Evolutionary conservation across 2,113 vertebrate species (phyloP).

Genomic region (Scolopax mira): DNA sequence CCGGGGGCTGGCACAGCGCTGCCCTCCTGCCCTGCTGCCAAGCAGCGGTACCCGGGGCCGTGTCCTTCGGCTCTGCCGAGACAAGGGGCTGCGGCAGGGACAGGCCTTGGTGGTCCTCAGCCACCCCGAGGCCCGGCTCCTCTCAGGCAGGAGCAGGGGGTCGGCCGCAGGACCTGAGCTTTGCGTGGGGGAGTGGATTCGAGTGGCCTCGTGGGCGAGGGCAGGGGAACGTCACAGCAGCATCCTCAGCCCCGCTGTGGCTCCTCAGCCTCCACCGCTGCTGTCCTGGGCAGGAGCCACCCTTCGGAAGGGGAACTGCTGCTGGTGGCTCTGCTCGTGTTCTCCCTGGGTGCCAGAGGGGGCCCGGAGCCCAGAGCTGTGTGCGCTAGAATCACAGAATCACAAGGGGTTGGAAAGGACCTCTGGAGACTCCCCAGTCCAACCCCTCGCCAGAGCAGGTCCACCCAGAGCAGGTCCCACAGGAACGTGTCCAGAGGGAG

Average conservation of each 20-base stretch:
- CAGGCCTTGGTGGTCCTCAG: neutral
- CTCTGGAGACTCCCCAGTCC: too few relatives aligned
- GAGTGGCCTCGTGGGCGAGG: neutral
- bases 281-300: neutral
- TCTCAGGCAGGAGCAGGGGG: neutral
- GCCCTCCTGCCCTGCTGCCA: neutral
- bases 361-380: neutral
- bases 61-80: neutral
- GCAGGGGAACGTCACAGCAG: neutral
- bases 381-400: too few relatives aligned
- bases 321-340: neutral
- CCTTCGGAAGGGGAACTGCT: neutral
- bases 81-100: neutral
- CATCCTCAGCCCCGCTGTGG: neutral
- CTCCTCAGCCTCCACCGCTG: neutral
- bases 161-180: neutral
- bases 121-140: neutral
- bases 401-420: too few relatives aligned
- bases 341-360: neutral
- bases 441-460: too few relatives aligned
- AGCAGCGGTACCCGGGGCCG: neutral
- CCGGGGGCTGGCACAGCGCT: neutral
- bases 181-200: neutral
- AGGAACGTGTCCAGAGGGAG: too few relatives aligned
- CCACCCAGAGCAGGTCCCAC: too few relatives aligned